Evolutionary conservation across 2,888 invertebrate species (phyloP).

Genomic region (Calliopum simillimum): DNA sequence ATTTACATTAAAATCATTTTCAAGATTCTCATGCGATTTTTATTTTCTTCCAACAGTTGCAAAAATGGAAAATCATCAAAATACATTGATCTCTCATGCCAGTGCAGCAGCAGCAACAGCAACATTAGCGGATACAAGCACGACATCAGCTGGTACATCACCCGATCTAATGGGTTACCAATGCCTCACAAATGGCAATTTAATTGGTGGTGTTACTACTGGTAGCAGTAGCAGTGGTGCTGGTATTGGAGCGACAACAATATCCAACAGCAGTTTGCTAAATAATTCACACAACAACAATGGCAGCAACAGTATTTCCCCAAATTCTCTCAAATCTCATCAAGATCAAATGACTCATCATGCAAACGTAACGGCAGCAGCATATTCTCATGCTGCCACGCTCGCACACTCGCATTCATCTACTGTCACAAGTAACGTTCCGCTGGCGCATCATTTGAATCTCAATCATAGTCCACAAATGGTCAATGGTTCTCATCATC

Average conservation of each 20-base stretch:
- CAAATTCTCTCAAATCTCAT: slow-evolving; percentile 26
- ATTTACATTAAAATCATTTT: background rate
- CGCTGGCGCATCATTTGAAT: slow-evolving; percentile 45
- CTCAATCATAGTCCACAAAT: slow-evolving; percentile 36
- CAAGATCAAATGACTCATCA: slow-evolving; percentile 40
- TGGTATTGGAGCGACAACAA: slow-evolving; percentile 33
- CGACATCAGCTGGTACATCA: slow-evolving; percentile 60
- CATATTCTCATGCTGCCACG: slow-evolving; percentile 30
- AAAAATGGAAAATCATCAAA: slow-evolving; percentile 55
- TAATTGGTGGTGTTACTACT: slow-evolving; percentile 44
- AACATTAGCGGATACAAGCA: slow-evolving; percentile 54
- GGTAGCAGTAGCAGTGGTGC: background rate
- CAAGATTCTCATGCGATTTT: background rate
- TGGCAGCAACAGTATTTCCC: slow-evolving; percentile 33
- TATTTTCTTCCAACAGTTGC: slow-evolving; percentile 37
- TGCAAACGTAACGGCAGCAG: slow-evolving; percentile 8
- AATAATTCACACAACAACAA: slow-evolving; percentile 25
- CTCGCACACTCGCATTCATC: slow-evolving; percentile 35
- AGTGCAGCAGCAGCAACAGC: slow-evolving; percentile 45
- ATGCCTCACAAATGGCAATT: slow-evolving; percentile 45
- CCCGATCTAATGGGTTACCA: slow-evolving; percentile 60
- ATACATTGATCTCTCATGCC: slow-evolving; percentile 46
- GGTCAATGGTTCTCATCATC: background rate
- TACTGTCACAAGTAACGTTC: slow-evolving; percentile 24
- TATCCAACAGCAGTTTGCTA: slow-evolving; percentile 35